Evolutionary conservation across 2,888 invertebrate genomes (phyloP).

Genomic region (Cecidostiba fungosa): DNA sequence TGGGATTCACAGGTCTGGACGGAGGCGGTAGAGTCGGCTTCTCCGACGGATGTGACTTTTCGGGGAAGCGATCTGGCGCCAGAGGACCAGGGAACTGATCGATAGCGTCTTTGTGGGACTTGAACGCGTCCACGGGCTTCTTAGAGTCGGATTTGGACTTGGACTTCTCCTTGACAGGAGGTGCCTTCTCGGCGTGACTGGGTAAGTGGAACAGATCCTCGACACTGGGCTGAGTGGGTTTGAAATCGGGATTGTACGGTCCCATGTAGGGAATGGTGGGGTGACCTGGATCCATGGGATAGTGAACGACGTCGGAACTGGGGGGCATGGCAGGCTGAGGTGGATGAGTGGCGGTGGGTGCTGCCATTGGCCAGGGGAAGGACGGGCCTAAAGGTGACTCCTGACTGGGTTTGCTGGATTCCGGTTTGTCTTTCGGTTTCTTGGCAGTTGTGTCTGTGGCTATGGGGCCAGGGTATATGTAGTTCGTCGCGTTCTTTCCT

Average conservation of each 20-base stretch:
- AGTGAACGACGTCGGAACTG: conserved; percentile 70
- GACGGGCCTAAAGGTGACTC: conserved; percentile 65
- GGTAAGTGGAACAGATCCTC: conserved; percentile 76
- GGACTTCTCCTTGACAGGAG: conserved; percentile 71
- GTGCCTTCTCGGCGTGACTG: conserved; percentile 67
- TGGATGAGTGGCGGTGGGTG: conserved; percentile 36
- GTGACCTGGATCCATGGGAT: conserved; percentile 77
- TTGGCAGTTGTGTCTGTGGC: conserved; percentile 67
- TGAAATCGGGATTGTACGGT: conserved; percentile 80
- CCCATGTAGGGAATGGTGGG: conserved; percentile 78
- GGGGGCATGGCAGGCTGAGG: conserved; percentile 40
- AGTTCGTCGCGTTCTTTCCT: conserved; percentile 76
- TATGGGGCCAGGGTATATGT: conserved; percentile 72
- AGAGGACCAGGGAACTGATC: conserved; percentile 75
- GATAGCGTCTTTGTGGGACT: conserved; percentile 72
- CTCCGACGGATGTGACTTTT: conserved; percentile 62
- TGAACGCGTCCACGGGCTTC: conserved; percentile 74
- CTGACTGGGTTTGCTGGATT: conserved; percentile 67
- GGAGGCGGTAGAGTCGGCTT: conserved; percentile 44
- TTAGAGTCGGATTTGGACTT: conserved; percentile 75
- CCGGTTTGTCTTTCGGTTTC: conserved; percentile 71
- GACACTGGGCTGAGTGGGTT: conserved; percentile 73
- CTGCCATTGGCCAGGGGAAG: conserved; percentile 62
- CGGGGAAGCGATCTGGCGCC: conserved; percentile 72
- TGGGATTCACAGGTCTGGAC: conserved; percentile 60